These are phyloP conservation scores for Nomada goodeniana DNA, from an alignment of 2,888 invertebrate species.

Conservation along the genomic window DNA sequence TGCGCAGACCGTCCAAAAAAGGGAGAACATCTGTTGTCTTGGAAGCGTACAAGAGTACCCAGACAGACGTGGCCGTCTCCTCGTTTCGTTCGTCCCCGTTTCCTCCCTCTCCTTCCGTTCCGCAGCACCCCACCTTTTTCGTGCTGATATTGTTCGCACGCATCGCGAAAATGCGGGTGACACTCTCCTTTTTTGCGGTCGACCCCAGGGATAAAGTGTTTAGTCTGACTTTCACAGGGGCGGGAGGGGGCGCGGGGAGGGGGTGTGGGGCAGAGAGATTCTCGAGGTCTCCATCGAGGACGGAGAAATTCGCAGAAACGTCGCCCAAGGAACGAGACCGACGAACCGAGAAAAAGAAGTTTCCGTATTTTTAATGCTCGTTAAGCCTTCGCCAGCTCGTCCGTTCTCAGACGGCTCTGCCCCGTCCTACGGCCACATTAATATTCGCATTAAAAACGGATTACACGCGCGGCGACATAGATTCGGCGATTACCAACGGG, in stretches of 20 bases:
- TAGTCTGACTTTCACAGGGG: conserved; percentile 69
- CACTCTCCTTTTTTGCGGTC: conserved; percentile 57
- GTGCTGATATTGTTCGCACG: conserved; percentile 71
- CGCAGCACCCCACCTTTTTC: conserved; percentile 4
- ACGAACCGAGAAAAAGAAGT: conserved; percentile 48
- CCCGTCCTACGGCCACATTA: conserved; percentile 21
- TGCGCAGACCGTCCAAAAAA: conserved; percentile 63
- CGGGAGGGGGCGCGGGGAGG: no score
- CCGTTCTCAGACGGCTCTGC: conserved; percentile 40
- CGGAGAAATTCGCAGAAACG: conserved; percentile 16
- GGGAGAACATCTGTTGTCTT: conserved; percentile 63
- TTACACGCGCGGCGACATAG: conserved; percentile 30
- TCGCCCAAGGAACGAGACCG: conserved; percentile 4
- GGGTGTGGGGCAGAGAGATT: conserved; percentile 28
- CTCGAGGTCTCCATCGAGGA: conserved; percentile 34
- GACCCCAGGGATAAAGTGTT: conserved; percentile 73
- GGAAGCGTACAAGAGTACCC: conserved; percentile 47
- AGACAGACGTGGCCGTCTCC: conserved; percentile 50
- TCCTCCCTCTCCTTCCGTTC: conserved; percentile 35
- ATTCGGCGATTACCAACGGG: conserved; percentile 30
- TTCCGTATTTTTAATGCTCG: conserved; percentile 58
- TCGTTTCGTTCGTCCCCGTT: conserved; percentile 42
- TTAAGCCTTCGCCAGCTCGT: conserved; percentile 30
- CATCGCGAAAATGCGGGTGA: conserved; percentile 61
- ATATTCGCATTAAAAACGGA: conserved; percentile 59